Conservation (phyloP, 2,113 vertebrate species). For the Geococcyx californianus region DNA sequence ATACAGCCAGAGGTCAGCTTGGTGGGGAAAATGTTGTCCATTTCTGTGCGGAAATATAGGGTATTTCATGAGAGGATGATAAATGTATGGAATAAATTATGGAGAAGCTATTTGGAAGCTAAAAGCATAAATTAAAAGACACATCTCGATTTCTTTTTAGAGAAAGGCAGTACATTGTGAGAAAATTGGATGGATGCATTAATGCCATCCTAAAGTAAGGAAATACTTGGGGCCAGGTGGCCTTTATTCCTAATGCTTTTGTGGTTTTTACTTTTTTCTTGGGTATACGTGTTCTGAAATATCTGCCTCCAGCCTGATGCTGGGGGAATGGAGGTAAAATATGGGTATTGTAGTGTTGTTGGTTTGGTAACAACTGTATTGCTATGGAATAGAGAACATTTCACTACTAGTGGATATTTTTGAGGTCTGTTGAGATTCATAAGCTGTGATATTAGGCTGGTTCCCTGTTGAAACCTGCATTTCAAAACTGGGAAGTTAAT, state of each 20-base stretch:
- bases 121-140: slow-evolving; percentile 19
- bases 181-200: slow-evolving; percentile 1
- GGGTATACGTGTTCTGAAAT: not conserved
- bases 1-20: slow-evolving; percentile 51
- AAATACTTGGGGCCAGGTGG: not conserved
- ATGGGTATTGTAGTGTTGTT: not conserved
- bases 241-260: not conserved
- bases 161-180: not conserved
- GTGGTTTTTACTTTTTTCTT: not conserved
- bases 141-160: slow-evolving; percentile 25
- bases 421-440: not conserved
- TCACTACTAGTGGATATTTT: not conserved
- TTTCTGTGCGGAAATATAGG: not conserved
- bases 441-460: not conserved
- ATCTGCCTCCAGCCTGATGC: not conserved
- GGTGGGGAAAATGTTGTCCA: slow-evolving; percentile 11
- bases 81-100: slow-evolving; percentile 49
- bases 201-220: not conserved
- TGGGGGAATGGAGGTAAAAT: not conserved
- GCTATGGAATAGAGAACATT: not conserved
- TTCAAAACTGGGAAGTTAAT: not conserved
- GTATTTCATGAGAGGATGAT: slow-evolving; percentile 16
- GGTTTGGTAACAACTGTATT: not conserved
- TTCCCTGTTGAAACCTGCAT: not conserved
- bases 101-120: not conserved